Base-by-base conservation (phyloP, 2,113 vertebrate species). In the Chunga burmeisteri region DNA sequence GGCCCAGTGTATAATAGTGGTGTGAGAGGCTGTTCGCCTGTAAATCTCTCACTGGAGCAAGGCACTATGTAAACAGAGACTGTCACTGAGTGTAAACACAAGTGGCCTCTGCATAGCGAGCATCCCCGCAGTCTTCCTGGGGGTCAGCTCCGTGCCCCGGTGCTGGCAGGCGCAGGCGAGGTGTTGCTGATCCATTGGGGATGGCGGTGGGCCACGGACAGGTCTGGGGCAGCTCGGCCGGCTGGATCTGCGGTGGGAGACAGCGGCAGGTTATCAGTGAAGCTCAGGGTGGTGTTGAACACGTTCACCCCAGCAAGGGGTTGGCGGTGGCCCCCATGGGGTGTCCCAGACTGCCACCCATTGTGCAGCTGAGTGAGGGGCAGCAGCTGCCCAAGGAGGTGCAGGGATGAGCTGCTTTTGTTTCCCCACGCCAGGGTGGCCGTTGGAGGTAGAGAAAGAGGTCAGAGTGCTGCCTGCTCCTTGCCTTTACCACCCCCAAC, bases 161-260 rank as follows among this genome's bases (percentile, higher is more conserved):
- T 63, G 84, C 96, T 96, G 96, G 96, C 92, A 94, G 94, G 78
- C 84, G 6, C 81, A 66, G 73, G 67, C 62, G 10, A 93, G 95
- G 94, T 97, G 97, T 93, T 94, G 93, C 94, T 91, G 97, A 97
- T 96, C 82, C 23, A 8, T 74, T 10, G 38, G 80, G 81, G 49
- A 75, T 94, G 90, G 86, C 13, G n/a, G 42, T 72, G 68, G 91
- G 81, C 84, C 36, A 15, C 16, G 2, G 16, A 70, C 0, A 1
- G 67, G 70, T 47, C 34, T 12, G 21, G 34, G 32, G n/a, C 5
- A 0, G 42, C 90, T 89, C 8, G 1, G 66, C 83, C 42, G 19
- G 87, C 47, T 34, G 55, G 14, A 53, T 91, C 50, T 53, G 63
- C 13, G 8, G 11, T 30, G 32, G 66, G 84, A 86, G 63, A 38